Conservation (phyloP, 2,113 vertebrate genomes). For the Leptosomus discolor region DNA sequence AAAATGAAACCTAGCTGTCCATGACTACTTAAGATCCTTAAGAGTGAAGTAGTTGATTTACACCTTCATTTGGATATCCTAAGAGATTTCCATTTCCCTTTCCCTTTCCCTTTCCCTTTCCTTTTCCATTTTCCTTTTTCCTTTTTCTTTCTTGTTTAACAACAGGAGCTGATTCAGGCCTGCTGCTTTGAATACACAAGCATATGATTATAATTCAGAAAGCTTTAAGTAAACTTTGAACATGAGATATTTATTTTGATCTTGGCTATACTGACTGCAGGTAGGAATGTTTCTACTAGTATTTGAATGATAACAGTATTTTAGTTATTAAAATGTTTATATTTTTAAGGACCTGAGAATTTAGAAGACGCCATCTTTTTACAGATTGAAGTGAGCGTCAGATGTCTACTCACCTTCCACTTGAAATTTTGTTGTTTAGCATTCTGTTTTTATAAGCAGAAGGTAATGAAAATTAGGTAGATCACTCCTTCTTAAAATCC, state of each 20-base stretch:
- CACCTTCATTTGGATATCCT: neutral
- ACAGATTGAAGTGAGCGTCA: neutral
- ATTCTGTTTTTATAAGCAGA: neutral
- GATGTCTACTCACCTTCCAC: neutral
- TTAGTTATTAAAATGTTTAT: neutral
- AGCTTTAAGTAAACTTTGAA: neutral
- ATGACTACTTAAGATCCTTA: neutral
- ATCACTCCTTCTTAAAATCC: neutral
- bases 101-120: neutral
- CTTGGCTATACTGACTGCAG: neutral
- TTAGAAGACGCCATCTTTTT: neutral
- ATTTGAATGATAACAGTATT: neutral
- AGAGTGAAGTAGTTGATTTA: neutral
- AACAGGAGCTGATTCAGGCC: neutral
- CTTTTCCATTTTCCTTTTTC: neutral
- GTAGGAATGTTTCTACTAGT: neutral
- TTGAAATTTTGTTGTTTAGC: neutral
- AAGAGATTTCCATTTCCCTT: rapidly evolving
- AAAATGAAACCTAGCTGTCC: neutral
- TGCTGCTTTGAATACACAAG: neutral
- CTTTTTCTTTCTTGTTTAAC: neutral
- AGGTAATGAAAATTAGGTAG: neutral
- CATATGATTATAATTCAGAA: neutral
- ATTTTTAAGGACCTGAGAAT: neutral
- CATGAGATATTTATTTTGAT: neutral